These are phyloP conservation scores for Scaptodrosophila lebanonensis DNA, from an alignment of 1,140 invertebrate species.

Conservation along the genomic window DNA sequence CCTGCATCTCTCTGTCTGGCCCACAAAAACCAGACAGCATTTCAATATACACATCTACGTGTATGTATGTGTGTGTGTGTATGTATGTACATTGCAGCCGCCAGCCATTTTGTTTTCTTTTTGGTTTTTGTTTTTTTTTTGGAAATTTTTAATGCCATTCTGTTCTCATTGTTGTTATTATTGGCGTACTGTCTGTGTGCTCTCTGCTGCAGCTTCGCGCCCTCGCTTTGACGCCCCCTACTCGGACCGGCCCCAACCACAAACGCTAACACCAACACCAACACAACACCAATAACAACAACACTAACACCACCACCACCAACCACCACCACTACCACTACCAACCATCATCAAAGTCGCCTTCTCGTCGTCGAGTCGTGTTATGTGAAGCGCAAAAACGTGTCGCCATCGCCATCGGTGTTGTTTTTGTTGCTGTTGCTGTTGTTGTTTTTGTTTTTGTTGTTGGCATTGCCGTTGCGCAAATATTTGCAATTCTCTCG, in stretches of 20 bases:
- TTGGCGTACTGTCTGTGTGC: constrained; percentile 34
- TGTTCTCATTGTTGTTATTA: constrained; percentile 29
- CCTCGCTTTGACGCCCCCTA: constrained; percentile 40
- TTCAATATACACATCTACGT: constrained; percentile 38
- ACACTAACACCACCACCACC: no score
- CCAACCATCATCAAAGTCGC: constrained; percentile 17
- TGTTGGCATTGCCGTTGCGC: constrained; percentile 20
- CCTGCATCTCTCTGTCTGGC: constrained; percentile 13
- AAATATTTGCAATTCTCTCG: constrained; percentile 36
- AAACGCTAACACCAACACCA: constrained; percentile 6
- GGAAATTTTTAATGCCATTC: constrained; percentile 36
- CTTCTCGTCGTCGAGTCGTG: constrained; percentile 23
- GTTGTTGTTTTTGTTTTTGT: constrained; percentile 18
- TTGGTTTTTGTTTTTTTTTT: constrained; percentile 38
- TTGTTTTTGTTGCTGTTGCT: constrained; percentile 15
- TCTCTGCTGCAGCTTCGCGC: constrained; percentile 33
- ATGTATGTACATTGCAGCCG: constrained; percentile 65
- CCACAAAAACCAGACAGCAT: constrained; percentile 42
- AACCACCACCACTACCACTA: constrained; percentile 14
- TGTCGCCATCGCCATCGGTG: constrained; percentile 45
- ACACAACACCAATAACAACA: no score
- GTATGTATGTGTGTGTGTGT: no score
- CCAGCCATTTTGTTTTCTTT: constrained; percentile 61
- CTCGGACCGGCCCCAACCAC: background rate
- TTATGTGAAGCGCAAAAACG: constrained; percentile 65